Percentiles rank a stretch among this genome's conserved stretches.
Conservation (phyloP, 2,113 vertebrate genomes). For the Tetrao urogallus region DNA sequence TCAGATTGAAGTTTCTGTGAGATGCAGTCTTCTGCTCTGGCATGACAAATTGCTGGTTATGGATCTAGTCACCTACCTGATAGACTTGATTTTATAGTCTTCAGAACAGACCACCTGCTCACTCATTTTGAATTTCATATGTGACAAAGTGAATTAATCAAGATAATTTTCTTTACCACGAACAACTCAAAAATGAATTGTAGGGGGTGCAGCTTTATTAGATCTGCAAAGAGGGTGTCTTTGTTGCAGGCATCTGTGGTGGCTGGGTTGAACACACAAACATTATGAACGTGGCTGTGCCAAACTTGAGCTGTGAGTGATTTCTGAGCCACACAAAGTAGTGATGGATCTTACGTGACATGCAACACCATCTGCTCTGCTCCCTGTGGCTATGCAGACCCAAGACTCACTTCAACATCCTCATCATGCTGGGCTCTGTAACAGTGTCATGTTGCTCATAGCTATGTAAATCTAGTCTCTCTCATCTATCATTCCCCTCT, state of each 20-base stretch:
- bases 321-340: not conserved
- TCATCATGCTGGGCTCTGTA: not conserved
- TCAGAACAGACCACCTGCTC: not conserved
- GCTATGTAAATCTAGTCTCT: not conserved
- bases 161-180: not conserved
- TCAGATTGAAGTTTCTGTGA: not conserved
- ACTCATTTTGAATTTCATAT: not conserved
- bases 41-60: not conserved
- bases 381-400: not conserved
- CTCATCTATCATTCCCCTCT: not conserved
- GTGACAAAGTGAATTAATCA: not conserved
- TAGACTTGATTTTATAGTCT: not conserved
- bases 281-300: not conserved
- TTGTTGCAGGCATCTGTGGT: not conserved
- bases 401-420: not conserved
- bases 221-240: not conserved
- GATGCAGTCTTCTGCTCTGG: not conserved
- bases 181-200: not conserved
- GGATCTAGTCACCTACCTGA: not conserved
- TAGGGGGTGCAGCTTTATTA: not conserved
- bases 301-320: not conserved
- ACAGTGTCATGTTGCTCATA: fast-evolving
- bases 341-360: not conserved
- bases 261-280: not conserved
- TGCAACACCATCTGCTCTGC: not conserved